Evolutionary conservation across 2,797 vertebrate species (phyloP).

Genomic region (Graptemys geographica): DNA sequence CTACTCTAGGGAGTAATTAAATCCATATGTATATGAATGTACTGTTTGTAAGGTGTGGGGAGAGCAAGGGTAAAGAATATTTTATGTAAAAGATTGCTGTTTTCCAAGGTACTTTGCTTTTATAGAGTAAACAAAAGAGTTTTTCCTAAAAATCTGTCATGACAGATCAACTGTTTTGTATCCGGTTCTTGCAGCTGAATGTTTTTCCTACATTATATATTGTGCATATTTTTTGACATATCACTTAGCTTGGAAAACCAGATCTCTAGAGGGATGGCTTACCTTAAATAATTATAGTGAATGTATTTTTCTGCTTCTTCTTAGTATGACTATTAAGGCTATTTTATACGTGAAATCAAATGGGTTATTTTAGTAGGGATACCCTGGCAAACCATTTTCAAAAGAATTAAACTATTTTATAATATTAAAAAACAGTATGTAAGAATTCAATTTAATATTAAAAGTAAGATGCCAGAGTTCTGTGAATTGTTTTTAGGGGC

Average conservation of each 20-base stretch:
- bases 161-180: background rate
- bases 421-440: background rate
- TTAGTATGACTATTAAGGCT: background rate
- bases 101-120: background rate
- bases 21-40: background rate
- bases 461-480: background rate
- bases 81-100: background rate
- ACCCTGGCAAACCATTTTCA: background rate
- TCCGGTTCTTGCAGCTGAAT: background rate
- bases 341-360: background rate
- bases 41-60: background rate
- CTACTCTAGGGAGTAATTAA: background rate
- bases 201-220: background rate
- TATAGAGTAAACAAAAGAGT: background rate
- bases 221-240: background rate
- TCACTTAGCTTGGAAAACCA: background rate
- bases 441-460: background rate
- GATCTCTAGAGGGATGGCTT: background rate
- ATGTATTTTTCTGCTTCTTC: background rate
- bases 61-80: background rate
- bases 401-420: conserved; percentile 11
- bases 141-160: background rate
- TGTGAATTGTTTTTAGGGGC: background rate
- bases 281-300: background rate
- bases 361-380: background rate